Evolutionary conservation across 2,113 vertebrate species (phyloP), one percentile per base, ranked within the genome.

Genomic region (Sclerurus mexicanus): DNA sequence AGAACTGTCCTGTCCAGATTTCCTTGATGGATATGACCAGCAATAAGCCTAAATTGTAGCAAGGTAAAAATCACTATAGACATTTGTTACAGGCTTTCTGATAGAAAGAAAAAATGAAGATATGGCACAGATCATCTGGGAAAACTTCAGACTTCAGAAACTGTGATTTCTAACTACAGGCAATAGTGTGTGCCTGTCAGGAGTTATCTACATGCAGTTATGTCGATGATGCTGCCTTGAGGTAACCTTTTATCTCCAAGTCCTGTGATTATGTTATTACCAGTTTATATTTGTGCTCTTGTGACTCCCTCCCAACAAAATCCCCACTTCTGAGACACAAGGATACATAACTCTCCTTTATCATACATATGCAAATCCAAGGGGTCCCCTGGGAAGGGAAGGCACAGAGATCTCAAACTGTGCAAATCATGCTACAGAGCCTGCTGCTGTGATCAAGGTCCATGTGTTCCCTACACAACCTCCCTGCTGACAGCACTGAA

Each of bases 181-280:
- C 20, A 8, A 55, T 42, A 85, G n/a, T 47, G 35, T 75, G 19
- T 25, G n/a, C 39, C 60, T 40, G 12, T 50, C 60, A 78, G 60
- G 64, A 87, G n/a, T 47, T 30, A 42, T 4, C 28, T 35, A 35
- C 5, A 1, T 20, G 30, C 16, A 56, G 47, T 59, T 73, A 56
- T 1, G 0, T 23, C 0, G 0, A 52, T 33, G 49, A 25, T 46
- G 28, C 42, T 91, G 64, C 42, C 22, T 69, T 63, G 50, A 77
- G 28, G n/a, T 37, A 39, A 40, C 27, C 7, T 87, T 73, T 60
- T 59, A 52, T 33, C 39, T 73, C 35, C 47, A 27, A 35, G 18
- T 28, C 33, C 18, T 25, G 22, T 73, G 55, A 59, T 50, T 63
- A 21, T 76, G 31, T 46, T 67, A 39, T 30, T 66, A 47, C 2